These are phyloP conservation scores for Cyphomyrus plagiostoma DNA, from an alignment of 2,113 vertebrate species.

Conservation along the genomic window DNA sequence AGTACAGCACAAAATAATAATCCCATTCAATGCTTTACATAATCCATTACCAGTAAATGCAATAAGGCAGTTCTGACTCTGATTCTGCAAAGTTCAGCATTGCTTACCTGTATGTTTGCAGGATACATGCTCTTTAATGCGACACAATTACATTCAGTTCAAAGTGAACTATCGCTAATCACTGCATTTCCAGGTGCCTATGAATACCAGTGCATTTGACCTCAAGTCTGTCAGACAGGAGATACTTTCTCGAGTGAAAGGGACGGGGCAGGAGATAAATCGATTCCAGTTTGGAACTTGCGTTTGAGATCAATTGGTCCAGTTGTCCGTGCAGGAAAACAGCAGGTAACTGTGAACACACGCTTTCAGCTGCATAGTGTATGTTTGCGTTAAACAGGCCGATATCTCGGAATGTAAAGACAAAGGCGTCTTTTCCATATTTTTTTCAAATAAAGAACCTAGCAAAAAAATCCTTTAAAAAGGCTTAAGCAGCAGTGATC, in stretches of 20 bases:
- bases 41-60: background rate
- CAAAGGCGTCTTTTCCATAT: background rate
- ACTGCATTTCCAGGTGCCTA: background rate
- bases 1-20: background rate
- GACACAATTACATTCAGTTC: conserved; percentile 40
- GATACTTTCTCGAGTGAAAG: conserved; percentile 23
- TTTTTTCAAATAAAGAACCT: conserved; percentile 22
- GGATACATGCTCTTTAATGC: conserved; percentile 17
- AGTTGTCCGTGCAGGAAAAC: conserved; percentile 58
- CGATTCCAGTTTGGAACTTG: conserved; percentile 18
- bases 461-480: conserved; percentile 39
- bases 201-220: conserved; percentile 27
- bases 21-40: background rate
- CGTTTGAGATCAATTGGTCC: conserved; percentile 32
- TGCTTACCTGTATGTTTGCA: background rate
- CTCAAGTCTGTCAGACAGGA: conserved; percentile 33
- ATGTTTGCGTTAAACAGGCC: conserved; percentile 14
- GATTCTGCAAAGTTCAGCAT: background rate
- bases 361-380: conserved; percentile 56
- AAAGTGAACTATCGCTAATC: conserved; percentile 38
- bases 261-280: conserved; percentile 7
- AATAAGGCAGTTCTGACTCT: conserved; percentile 1
- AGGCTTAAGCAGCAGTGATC: conserved; percentile 13
- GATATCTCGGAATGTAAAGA: conserved; percentile 37
- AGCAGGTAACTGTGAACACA: conserved; percentile 43